Evolutionary conservation across 2,797 vertebrate species (phyloP).

Genomic region (Staurois parvus): DNA sequence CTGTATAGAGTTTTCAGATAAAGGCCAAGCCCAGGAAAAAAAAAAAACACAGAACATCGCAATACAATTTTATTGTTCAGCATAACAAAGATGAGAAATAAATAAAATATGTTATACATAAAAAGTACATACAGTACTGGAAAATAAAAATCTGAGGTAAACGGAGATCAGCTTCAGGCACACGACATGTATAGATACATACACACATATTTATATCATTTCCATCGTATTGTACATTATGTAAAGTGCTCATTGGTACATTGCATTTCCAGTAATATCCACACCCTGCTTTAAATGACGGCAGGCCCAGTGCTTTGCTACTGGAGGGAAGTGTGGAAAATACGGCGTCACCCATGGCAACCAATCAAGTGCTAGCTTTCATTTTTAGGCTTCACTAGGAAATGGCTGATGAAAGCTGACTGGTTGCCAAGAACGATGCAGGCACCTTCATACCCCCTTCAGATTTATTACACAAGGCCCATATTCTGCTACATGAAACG

Average conservation of each 20-base stretch:
- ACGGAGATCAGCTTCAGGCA: neutral
- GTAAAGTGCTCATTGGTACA: constrained; percentile 42
- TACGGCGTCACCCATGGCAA: neutral
- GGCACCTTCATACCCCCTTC: neutral
- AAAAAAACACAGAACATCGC: neutral
- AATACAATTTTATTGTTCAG: constrained; percentile 21
- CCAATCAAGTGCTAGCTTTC: neutral
- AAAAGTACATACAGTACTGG: constrained; percentile 1
- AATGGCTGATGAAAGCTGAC: neutral
- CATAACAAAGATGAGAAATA: constrained; percentile 24
- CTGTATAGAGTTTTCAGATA: neutral
- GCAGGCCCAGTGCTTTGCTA: neutral
- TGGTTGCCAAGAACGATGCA: neutral
- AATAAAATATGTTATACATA: constrained; percentile 1
- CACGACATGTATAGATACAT: neutral
- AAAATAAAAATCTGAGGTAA: constrained; percentile 22
- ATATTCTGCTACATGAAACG: neutral
- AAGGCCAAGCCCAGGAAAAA: neutral
- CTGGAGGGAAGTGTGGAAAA: neutral
- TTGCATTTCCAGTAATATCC: neutral
- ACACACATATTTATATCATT: neutral
- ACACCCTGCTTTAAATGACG: neutral
- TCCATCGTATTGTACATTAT: neutral
- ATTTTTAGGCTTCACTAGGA: neutral
- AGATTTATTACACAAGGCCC: neutral